Evolutionary conservation across 2,797 vertebrate genomes (phyloP).

Genomic region (Dipus sagitta): DNA sequence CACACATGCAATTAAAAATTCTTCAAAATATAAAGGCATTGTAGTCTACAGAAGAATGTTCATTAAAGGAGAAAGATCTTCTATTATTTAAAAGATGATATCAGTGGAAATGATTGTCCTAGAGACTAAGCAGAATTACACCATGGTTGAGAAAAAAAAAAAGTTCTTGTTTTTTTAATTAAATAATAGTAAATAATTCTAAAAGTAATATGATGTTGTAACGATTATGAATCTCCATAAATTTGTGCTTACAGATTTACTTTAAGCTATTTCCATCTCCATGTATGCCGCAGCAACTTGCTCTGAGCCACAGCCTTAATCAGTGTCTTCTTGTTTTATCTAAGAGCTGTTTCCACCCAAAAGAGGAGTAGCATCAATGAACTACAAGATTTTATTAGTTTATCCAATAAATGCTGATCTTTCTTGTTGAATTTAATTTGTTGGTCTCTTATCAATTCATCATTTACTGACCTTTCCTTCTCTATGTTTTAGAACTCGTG

Average conservation of each 20-base stretch:
- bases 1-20: neutral
- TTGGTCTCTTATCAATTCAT: constrained; percentile 67
- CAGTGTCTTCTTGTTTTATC: constrained; percentile 49
- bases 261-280: constrained; percentile 50
- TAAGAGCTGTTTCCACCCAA: constrained; percentile 36
- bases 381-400: constrained; percentile 74
- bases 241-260: constrained; percentile 33
- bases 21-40: constrained; percentile 32
- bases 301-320: constrained; percentile 61
- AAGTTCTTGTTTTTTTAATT: neutral
- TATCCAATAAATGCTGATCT: constrained; percentile 70
- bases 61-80: neutral
- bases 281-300: constrained; percentile 24
- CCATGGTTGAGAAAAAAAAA: neutral
- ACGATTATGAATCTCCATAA: constrained; percentile 9
- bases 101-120: neutral
- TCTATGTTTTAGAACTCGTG: constrained; percentile 35
- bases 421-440: constrained; percentile 73
- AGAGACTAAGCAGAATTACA: constrained; percentile 34
- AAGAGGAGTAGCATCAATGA: constrained; percentile 67
- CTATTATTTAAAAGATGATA: constrained; percentile 54
- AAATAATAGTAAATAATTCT: constrained; percentile 51
- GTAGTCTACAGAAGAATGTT: neutral
- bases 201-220: constrained; percentile 51
- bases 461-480: constrained; percentile 69